These are phyloP conservation scores for Brachionus calyciflorus DNA, from an alignment of 1,140 invertebrate genomes.

Conservation along the genomic window DNA sequence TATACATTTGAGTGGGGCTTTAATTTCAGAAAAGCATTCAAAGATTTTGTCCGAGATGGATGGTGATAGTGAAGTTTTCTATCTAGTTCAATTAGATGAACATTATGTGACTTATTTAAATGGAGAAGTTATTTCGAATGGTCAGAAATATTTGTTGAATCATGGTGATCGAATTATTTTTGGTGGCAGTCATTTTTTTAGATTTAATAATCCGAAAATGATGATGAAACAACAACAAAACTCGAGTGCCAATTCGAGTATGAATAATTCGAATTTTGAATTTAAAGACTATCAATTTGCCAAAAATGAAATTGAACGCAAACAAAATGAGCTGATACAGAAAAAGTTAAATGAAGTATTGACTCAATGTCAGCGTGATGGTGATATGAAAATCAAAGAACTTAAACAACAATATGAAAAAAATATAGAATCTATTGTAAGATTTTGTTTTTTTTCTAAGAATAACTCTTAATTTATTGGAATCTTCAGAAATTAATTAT, in stretches of 20 bases:
- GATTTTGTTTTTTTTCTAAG: not conserved
- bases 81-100: slow-evolving; percentile 1
- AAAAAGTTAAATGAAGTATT: slow-evolving; percentile 40
- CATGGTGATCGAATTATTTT: slow-evolving; percentile 53
- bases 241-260: not conserved
- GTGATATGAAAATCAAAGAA: slow-evolving; percentile 62
- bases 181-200: slow-evolving; percentile 58
- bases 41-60: slow-evolving; percentile 59
- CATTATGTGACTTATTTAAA: slow-evolving; percentile 39
- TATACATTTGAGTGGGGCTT: slow-evolving; percentile 67
- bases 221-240: not conserved
- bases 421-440: slow-evolving; percentile 49
- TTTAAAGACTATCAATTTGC: slow-evolving; percentile 46
- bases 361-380: slow-evolving; percentile 49
- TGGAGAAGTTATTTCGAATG: slow-evolving; percentile 55
- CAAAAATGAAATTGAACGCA: slow-evolving; percentile 44
- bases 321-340: slow-evolving; percentile 41
- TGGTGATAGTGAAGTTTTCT: not conserved
- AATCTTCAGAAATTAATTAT: not conserved
- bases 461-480: not conserved
- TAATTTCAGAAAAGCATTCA: slow-evolving; percentile 69
- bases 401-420: slow-evolving; percentile 62
- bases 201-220: slow-evolving; percentile 63
- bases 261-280: not conserved
- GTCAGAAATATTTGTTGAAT: slow-evolving; percentile 15